A percentile compares a stretch with the other conserved stretches of the same genome.
phyloP scores from a whole-genome alignment of 2,113 vertebrate genomes.

The Anser cygnoides region DNA sequence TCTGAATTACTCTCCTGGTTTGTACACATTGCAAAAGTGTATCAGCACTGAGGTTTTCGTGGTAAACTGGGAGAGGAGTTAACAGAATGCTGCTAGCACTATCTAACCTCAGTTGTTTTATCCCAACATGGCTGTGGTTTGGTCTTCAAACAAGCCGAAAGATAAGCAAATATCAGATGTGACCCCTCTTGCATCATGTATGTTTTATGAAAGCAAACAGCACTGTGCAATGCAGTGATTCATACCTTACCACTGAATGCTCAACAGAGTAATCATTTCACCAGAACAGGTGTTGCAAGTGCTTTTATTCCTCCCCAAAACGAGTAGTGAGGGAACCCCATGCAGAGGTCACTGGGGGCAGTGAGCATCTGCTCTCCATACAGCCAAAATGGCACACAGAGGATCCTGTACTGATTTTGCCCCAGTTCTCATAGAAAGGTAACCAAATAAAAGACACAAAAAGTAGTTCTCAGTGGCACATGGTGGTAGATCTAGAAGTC shows the following conservation, averaged over 20 bases:
- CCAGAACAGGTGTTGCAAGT: neutral
- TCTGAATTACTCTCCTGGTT: neutral
- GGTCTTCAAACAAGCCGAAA: constrained; percentile 72
- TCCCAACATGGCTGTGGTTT: constrained; percentile 73
- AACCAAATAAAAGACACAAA: neutral
- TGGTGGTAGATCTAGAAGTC: neutral
- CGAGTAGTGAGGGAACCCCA: neutral
- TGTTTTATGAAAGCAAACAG: constrained; percentile 54
- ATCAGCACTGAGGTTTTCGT: constrained; percentile 74
- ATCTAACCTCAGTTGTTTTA: constrained; percentile 66
- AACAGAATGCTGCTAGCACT: constrained; percentile 30
- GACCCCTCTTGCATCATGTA: constrained; percentile 18
- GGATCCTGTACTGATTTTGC: neutral
- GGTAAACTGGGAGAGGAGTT: constrained; percentile 56
- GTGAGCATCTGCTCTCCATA: neutral
- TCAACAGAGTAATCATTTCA: neutral
- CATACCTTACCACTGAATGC: neutral
- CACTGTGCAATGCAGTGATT: neutral
- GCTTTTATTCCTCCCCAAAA: neutral
- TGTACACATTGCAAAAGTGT: neutral
- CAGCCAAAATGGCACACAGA: neutral
- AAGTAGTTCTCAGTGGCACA: neutral
- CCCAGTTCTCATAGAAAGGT: neutral
- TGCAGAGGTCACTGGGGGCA: neutral
- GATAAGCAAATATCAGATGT: constrained; percentile 68